phyloP scores from a whole-genome alignment of 2,113 vertebrate species.

The Atractosteus spatula region DNA sequence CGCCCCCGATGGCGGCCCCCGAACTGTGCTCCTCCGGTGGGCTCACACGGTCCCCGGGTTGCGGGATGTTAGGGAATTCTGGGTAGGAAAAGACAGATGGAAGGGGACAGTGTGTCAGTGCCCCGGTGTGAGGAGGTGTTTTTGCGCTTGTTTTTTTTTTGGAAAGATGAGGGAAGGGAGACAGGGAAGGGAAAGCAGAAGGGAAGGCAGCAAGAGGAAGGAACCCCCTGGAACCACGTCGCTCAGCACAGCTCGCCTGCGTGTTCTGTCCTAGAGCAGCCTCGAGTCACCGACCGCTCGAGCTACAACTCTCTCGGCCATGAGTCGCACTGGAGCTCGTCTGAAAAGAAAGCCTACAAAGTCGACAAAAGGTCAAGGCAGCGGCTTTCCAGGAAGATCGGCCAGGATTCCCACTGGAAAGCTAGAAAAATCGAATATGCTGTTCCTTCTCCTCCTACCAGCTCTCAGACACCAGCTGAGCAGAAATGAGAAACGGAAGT shows the following conservation, averaged over 20 bases:
- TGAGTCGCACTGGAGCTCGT: too few relatives aligned
- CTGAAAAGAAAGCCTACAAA: too few relatives aligned
- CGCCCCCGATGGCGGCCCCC: conserved; percentile 80
- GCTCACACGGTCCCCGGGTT: conserved; percentile 57
- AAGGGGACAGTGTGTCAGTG: conserved; percentile 91
- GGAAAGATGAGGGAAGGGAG: conserved; percentile 65
- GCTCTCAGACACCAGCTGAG: too few relatives aligned
- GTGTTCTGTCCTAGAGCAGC: too few relatives aligned
- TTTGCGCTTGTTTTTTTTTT: conserved; percentile 47
- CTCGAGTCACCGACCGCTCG: too few relatives aligned
- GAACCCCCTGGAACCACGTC: conserved; percentile 16
- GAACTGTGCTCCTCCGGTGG: conserved; percentile 59
- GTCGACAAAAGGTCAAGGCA: too few relatives aligned
- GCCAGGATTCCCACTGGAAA: too few relatives aligned
- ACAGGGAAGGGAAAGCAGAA: conserved; percentile 63
- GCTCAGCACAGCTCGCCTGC: not conserved
- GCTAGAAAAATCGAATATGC: too few relatives aligned
- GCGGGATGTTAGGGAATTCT: conserved; percentile 88
- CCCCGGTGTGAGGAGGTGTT: conserved; percentile 72
- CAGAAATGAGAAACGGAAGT: too few relatives aligned
- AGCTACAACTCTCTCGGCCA: too few relatives aligned
- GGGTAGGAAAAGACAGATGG: conserved; percentile 97
- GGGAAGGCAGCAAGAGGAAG: conserved; percentile 55
- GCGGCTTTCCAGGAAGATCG: too few relatives aligned
- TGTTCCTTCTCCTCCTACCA: too few relatives aligned